Evolutionary conservation across 92 coral and sea anemone genomes (phyloP).

Genomic region (Siderastrea siderea): DNA sequence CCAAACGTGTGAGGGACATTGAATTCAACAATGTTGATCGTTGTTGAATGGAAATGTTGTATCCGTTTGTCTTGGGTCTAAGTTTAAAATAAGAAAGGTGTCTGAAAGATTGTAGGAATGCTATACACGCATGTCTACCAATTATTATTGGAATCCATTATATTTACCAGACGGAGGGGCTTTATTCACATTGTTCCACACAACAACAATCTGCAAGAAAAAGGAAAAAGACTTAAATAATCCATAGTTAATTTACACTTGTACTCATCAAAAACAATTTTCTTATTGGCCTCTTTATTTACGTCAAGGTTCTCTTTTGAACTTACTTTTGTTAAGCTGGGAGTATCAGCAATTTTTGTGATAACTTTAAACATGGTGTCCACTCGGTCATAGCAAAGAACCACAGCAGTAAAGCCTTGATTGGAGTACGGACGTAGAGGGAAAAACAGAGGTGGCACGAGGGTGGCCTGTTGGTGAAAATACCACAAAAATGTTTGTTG

Average conservation of each 20-base stretch:
- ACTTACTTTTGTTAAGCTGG: slow-evolving; percentile 94
- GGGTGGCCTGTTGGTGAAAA: slow-evolving; percentile 59
- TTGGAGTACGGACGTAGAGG: slow-evolving; percentile 88
- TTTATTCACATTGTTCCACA: slow-evolving; percentile 95
- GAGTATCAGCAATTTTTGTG: slow-evolving; percentile 85
- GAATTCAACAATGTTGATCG: too few species aligned
- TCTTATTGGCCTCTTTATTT: too few species aligned
- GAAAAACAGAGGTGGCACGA: slow-evolving; percentile 82
- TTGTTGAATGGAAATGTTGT: too few species aligned
- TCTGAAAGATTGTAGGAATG: too few species aligned
- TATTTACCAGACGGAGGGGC: slow-evolving; percentile 89
- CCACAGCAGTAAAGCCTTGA: slow-evolving; percentile 98
- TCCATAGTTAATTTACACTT: neutral
- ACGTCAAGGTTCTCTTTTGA: neutral
- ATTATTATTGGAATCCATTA: neutral
- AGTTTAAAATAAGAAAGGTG: too few species aligned
- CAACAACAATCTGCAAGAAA: slow-evolving; percentile 89
- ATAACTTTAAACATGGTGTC: slow-evolving; percentile 95
- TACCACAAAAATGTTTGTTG: neutral
- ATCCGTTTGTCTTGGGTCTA: too few species aligned
- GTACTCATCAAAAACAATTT: neutral
- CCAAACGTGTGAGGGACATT: too few species aligned
- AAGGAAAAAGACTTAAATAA: neutral
- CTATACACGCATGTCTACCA: too few species aligned
- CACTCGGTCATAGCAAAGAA: slow-evolving; percentile 93